phyloP scores from a whole-genome alignment of 2,797 vertebrate genomes.

The Chiroxiphia lanceolata region DNA sequence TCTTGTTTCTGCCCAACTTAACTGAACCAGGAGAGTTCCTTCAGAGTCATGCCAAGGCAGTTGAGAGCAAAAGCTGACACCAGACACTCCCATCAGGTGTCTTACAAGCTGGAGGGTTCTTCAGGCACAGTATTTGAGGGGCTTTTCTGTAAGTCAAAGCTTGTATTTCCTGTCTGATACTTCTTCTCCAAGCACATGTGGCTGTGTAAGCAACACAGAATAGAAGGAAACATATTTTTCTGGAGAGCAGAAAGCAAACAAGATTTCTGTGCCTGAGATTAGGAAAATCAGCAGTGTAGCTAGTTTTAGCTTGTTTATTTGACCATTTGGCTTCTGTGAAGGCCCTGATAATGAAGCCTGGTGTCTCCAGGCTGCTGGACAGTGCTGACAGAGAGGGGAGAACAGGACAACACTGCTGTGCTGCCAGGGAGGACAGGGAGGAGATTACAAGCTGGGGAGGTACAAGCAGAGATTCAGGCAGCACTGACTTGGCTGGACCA shows the following conservation, averaged over 20 bases:
- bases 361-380: not conserved
- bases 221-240: not conserved
- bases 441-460: not conserved
- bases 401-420: not conserved
- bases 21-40: not conserved
- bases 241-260: not conserved
- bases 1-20: not conserved
- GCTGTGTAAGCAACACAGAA: not conserved
- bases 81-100: not conserved
- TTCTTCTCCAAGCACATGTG: not conserved
- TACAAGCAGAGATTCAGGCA: not conserved
- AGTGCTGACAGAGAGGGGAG: not conserved
- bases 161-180: not conserved
- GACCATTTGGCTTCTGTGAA: not conserved
- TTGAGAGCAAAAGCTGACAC: not conserved
- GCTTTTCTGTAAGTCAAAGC: not conserved
- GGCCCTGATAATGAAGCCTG: not conserved
- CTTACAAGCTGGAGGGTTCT: not conserved
- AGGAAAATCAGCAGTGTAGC: not conserved
- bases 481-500: not conserved
- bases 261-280: not conserved
- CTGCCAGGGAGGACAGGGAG: not conserved
- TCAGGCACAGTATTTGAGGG: not conserved
- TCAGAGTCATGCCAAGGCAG: not conserved
- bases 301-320: not conserved